These are phyloP conservation scores for Pachycephus smyrnensis DNA, from an alignment of 2,888 invertebrate genomes.

Conservation along the genomic window DNA sequence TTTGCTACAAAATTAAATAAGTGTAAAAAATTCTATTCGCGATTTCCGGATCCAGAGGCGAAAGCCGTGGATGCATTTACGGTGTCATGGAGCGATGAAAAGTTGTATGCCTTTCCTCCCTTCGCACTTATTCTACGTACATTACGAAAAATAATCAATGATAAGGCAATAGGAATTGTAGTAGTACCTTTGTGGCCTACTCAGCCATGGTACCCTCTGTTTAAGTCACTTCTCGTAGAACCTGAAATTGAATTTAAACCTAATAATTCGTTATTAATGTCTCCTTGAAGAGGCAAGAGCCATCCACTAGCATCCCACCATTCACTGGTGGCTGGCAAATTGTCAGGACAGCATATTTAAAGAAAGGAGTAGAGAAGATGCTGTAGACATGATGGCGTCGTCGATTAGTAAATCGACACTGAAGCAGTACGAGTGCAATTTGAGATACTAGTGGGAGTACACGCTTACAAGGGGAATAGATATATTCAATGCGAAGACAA, in stretches of 20 bases:
- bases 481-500: conserved; percentile 16
- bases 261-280: conserved; percentile 22
- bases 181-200: conserved; percentile 28
- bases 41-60: conserved; percentile 14
- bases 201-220: conserved; percentile 28
- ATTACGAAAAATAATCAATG: conserved; percentile 22
- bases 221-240: not conserved
- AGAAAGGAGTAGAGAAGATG: conserved; percentile 15
- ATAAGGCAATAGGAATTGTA: conserved; percentile 20
- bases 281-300: conserved; percentile 27
- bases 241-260: conserved; percentile 23
- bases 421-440: conserved; percentile 23
- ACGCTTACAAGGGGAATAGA: conserved; percentile 21
- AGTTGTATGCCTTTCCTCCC: conserved; percentile 31
- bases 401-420: conserved; percentile 22
- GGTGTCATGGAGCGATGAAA: conserved; percentile 18
- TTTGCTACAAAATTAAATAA: conserved; percentile 5
- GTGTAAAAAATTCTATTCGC: not conserved
- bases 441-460: conserved; percentile 25
- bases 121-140: conserved; percentile 17
- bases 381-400: conserved; percentile 18
- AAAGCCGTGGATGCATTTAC: conserved; percentile 27
- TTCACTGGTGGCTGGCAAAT: conserved; percentile 34
- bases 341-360: conserved; percentile 26
- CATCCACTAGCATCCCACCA: conserved; percentile 31